These are phyloP conservation scores for Bubo scandiacus DNA, from an alignment of 2,113 vertebrate genomes.

Conservation along the genomic window DNA sequence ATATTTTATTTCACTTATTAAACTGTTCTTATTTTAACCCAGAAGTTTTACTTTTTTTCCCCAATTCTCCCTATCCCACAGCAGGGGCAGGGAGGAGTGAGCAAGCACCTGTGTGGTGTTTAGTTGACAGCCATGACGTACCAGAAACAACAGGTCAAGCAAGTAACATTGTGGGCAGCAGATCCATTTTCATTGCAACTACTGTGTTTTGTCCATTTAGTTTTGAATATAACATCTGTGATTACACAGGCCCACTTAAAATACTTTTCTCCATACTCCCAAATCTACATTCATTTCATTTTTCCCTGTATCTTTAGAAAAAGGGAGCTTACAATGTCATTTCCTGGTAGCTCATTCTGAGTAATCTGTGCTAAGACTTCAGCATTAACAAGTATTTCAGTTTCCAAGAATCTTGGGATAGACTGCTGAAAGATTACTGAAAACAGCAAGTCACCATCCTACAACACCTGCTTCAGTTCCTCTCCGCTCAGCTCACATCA, in stretches of 20 bases:
- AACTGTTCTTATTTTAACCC: too few relatives aligned
- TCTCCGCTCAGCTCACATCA: background rate
- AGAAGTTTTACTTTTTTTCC: too few relatives aligned
- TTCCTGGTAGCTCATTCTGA: background rate
- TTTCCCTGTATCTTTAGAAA: background rate
- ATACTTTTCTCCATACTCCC: background rate
- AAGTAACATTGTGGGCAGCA: background rate
- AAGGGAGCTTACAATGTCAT: background rate
- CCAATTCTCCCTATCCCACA: too few relatives aligned
- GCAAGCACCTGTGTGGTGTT: too few relatives aligned
- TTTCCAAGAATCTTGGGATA: background rate
- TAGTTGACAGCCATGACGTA: background rate
- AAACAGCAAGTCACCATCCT: background rate
- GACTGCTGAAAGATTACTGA: background rate
- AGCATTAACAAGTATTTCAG: background rate
- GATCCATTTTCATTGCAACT: background rate
- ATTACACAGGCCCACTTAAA: background rate
- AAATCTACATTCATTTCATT: background rate
- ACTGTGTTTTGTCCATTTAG: background rate
- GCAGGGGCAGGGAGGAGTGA: too few relatives aligned
- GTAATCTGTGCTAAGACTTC: background rate
- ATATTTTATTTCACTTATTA: too few relatives aligned
- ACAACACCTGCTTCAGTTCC: background rate
- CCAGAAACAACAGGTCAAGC: background rate
- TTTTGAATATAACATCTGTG: background rate